These are phyloP conservation scores for Marisa cornuarietis DNA, from an alignment of 1,140 invertebrate genomes.

Conservation along the genomic window DNA sequence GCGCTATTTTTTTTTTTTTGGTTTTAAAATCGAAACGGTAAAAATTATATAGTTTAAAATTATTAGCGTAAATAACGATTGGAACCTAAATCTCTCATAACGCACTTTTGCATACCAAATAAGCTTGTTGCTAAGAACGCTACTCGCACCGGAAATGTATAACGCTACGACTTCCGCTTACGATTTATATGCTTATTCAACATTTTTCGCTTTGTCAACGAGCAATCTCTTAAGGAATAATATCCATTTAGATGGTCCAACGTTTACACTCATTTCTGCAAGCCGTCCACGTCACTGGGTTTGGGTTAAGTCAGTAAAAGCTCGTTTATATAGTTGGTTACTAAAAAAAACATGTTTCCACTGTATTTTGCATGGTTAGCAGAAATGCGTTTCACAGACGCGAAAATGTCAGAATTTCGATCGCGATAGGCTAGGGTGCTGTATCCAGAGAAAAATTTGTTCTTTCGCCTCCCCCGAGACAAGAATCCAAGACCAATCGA, in stretches of 20 bases:
- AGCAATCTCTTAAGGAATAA: neutral
- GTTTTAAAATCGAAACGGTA: too few relatives aligned
- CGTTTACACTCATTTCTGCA: neutral
- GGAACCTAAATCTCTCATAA: neutral
- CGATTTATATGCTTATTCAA: too few relatives aligned
- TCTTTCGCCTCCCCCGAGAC: too few relatives aligned
- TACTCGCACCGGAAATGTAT: neutral
- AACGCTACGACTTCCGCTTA: neutral
- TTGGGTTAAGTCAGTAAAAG: neutral
- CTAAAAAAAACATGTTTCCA: neutral
- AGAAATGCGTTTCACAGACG: too few relatives aligned
- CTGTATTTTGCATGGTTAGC: too few relatives aligned
- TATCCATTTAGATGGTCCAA: neutral
- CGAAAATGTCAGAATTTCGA: too few relatives aligned
- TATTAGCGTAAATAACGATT: neutral
- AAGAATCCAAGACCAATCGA: too few relatives aligned
- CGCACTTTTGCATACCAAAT: neutral
- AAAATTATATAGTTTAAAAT: too few relatives aligned
- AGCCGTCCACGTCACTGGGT: neutral
- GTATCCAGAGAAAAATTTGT: too few relatives aligned
- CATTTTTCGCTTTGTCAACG: too few relatives aligned
- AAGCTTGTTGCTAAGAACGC: constrained; percentile 9
- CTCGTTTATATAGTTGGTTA: constrained; percentile 1
- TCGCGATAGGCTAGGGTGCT: too few relatives aligned
- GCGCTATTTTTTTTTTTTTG: too few relatives aligned